Evolutionary conservation across 1,140 invertebrate species (phyloP), one percentile per base, ranked within the genome.

Genomic region (Drosophila malerkotliana): DNA sequence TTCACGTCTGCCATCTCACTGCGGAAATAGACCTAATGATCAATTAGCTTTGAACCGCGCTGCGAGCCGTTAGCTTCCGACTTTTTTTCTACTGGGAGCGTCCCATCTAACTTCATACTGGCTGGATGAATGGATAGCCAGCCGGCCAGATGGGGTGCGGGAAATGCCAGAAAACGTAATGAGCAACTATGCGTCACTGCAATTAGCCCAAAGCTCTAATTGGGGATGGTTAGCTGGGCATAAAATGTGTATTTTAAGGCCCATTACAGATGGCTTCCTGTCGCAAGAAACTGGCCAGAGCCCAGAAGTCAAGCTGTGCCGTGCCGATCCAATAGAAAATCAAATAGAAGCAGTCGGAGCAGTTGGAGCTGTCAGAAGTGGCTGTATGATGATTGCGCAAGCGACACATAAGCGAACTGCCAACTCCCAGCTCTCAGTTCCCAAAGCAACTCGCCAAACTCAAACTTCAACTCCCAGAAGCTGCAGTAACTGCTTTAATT

Each of bases 201-300:
- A 85, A 88, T 85, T 85, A 85, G 82, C 82, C 83, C 80, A 68
- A 71, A 62, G 52, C 61, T 87, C 82, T 85, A 85, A 85, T 85
- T 85, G 82, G 79, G 82, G 75, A 64, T 71, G 67, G 64, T 71
- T 71, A 71, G 52, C 78, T 64, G 82, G 83, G 82, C 82, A 85
- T 85, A 85, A 85, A 85, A 75, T 82, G 82, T 85, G 82, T 85
- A 88, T 87, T 85, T 85, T 85, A 85, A 88, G 82, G 75, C 83
- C 67, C 82, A 85, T 85, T 85, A 85, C 78, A 76, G 83, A 85
- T 88, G 83, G 75, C 82, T 85, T 85, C 82, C 82, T 88, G 83
- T 88, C 79, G 69, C 72, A 56, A 56, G 34, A 49, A 56, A 39
- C 53, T 68, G 58, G 74, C 77, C 71, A 54, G 74, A 79, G 78